Base-by-base conservation (phyloP, 2,113 vertebrate species). In the Zosterops hypoxanthus region DNA sequence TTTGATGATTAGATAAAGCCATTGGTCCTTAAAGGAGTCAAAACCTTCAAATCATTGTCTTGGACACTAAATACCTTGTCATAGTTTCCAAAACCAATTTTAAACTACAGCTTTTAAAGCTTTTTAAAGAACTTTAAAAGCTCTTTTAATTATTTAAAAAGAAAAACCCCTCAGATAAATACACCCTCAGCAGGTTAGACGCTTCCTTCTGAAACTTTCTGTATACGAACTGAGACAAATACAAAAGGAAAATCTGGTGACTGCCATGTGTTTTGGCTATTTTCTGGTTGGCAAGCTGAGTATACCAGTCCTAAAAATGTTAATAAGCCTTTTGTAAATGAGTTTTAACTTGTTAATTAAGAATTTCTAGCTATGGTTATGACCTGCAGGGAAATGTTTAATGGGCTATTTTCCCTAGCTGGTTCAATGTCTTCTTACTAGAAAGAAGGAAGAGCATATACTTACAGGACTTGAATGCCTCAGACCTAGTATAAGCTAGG, bases 341-440 rank as follows among this genome's bases (percentile, higher is more conserved):
- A 88, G 41, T 86, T 93, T 93, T 84, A 86, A 88, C 18, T 88
- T 91, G 61, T 96, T 97, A 97, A 96, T 96, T 96, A 95, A 95
- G 63, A 88, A 92, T 93, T 96, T 88, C 83, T 86, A 64, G 52
- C 56, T 86, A 24, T 78, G 64, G 39, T 81, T 90, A 52, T 90
- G 82, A 96, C 95, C 94, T 94, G 71, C 71, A 71, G 79, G 88
- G 56, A 94, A 84, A 83, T 88, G 57, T 93, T 88, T 88, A 94
- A 96, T 94, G 92, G 85, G 31, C 52, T 92, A 26, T 93, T 96
- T 92, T 96, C 90, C 79, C 85, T 90, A 68, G 95, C 82, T 78
- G 31, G 60, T 88, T 94, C 72, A 63, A n/a, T 55, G 14, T 55
- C 68, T 16, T 91, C 47, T 52, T 81, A 44, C 56, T 88, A 68